Evolutionary conservation across 1,140 invertebrate genomes (phyloP), one percentile per base, ranked within the genome.

Genomic region (Cydia splendana): DNA sequence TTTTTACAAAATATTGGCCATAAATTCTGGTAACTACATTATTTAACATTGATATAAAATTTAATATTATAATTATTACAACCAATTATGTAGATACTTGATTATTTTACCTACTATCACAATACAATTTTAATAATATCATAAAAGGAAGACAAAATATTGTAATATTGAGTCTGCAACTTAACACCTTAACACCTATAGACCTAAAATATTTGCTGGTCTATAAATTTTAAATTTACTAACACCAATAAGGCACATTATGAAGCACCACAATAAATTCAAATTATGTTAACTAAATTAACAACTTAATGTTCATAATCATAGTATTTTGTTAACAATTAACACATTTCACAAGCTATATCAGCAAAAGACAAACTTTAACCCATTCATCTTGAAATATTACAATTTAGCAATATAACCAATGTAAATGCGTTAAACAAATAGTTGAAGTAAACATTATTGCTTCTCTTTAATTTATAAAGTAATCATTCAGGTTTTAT

Each of bases 101-200:
- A 18, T 15, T 71, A 71, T 38, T 53, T 75, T 57, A 53, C 45
- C 74, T 75, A 75, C 20, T 53, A 75, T 57, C 45, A 75, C 45
- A 75, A 53, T 45, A 75, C 10, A 28, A 51, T 15, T 48, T 48
- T 75, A 51, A 30, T 53, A 75, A 74, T 75, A 71, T 71, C 34
- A 71, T 71, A 30, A 71, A 38, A 71, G 67, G 67, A 71, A 71
- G 67, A 71, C 67, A 71, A 34, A n/a, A 62, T 24, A 24, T 20
- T 24, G 9, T 62, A 62, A 62, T 24, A 62, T 24, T 53, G 51
- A 51, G 15, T 24, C 57, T 62, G 57, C 57, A 62, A 62, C 18
- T 24, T 62, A 62, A 62, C 20, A 62, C 20, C 18, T 24, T 62
- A 62, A 62, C 20, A 62, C 20, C 53, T 57, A 57, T 13, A 57